Evolutionary conservation across 2,113 vertebrate genomes (phyloP).

Genomic region (Galemys pyrenaicus): DNA sequence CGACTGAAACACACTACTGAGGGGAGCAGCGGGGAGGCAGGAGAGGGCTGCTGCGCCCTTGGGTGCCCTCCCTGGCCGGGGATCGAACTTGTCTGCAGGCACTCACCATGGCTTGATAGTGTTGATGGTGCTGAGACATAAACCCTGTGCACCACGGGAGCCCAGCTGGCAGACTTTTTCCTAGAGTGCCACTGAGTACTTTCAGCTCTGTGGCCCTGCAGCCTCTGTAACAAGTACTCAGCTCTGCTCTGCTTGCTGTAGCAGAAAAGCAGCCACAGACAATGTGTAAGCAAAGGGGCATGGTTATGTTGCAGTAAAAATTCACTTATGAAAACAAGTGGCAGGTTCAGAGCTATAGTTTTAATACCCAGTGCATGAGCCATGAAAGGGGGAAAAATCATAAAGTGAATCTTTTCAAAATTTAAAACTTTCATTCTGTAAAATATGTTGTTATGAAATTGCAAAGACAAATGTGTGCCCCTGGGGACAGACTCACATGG

Average conservation of each 20-base stretch:
- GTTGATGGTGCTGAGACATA: no score
- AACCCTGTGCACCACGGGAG: no score
- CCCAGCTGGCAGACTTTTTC: background rate
- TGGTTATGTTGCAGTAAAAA: background rate
- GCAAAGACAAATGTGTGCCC: background rate
- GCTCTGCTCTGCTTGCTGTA: background rate
- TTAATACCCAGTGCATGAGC: background rate
- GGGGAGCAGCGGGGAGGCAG: no score
- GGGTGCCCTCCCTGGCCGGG: no score
- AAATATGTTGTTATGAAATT: background rate
- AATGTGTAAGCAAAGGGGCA: background rate
- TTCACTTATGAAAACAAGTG: conserved; percentile 31
- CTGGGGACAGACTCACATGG: no score
- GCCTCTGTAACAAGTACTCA: background rate
- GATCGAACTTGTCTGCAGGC: no score
- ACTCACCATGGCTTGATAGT: no score
- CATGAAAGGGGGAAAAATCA: background rate
- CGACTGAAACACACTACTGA: no score
- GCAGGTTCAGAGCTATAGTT: background rate
- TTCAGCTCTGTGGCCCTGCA: background rate
- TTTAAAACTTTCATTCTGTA: background rate
- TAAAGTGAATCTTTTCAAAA: background rate
- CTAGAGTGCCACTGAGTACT: background rate
- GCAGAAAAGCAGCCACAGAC: background rate
- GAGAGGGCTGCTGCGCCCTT: no score